Conservation (phyloP, 2,797 vertebrate genomes). For the Huso huso region DNA sequence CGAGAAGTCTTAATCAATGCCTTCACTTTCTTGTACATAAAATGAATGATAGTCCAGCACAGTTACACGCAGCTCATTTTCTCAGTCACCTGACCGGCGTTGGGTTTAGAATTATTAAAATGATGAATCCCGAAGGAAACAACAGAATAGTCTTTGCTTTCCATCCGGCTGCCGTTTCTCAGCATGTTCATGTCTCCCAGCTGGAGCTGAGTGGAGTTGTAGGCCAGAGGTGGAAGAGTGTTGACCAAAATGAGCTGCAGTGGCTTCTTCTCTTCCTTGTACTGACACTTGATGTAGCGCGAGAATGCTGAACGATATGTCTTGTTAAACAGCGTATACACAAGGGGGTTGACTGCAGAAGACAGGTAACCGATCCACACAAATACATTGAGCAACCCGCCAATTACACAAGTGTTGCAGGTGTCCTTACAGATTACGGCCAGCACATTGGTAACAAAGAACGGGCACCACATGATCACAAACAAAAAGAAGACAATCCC, state of each 20-base stretch:
- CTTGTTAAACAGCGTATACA: constrained; percentile 91
- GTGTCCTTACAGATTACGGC: constrained; percentile 72
- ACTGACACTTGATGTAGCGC: constrained; percentile 81
- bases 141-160: constrained; percentile 48
- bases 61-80: constrained; percentile 63
- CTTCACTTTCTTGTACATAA: too few species aligned
- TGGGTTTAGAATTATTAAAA: constrained; percentile 39
- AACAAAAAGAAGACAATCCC: constrained; percentile 95
- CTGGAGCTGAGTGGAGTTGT: constrained; percentile 25
- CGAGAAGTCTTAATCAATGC: too few species aligned
- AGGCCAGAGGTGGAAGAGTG: constrained; percentile 27
- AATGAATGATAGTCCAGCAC: background rate
- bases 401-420: constrained; percentile 65
- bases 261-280: constrained; percentile 56
- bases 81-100: constrained; percentile 33
- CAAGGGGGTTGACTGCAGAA: constrained; percentile 86
- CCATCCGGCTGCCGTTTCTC: constrained; percentile 47
- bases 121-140: constrained; percentile 43
- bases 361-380: constrained; percentile 96
- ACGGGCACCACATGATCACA: constrained; percentile 96
- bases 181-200: constrained; percentile 40
- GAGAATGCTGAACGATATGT: constrained; percentile 85
- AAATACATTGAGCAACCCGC: constrained; percentile 79
- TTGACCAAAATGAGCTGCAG: constrained; percentile 27
- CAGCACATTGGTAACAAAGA: constrained; percentile 93